Evolutionary conservation across 2,113 vertebrate genomes (phyloP), one percentile per base, ranked within the genome.

Genomic region (Suncus etruscus): DNA sequence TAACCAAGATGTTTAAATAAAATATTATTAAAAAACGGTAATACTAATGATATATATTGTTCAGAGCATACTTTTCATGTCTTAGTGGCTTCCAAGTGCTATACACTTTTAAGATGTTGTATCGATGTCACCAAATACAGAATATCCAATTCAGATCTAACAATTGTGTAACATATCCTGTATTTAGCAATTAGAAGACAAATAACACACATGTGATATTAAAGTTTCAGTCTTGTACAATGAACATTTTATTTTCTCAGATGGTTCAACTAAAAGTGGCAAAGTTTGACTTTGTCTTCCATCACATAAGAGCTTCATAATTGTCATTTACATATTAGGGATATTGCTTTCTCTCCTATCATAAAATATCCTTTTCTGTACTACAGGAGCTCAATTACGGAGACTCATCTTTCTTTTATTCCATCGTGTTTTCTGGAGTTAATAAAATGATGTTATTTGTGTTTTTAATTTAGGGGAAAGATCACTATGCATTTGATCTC

Each of bases 51-150:
- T 39, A 39, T 39, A 39, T 39, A 48, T 45, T 85, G 82, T 29
- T 82, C 63, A 73, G 10, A 58, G 16, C 29, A 72, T 66, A 3
- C 16, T 87, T 18, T 20, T 94, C 61, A 87, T 94, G n/a, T 15
- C 12, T 85, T 68, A 32, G 39, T 54, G 25, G 22, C 12, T 86
- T 29, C 68, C 79, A 82, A 87, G 8, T 48, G 15, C 8, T 11
- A 0, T 39, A 78, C 54, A 39, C 22, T 68, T 11, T 65, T 39
- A 39, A 39, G 39, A 39, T 39, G 39, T 39, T 39, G 39, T 39
- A 39, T 39, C 39, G 39, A 39, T 10, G 31, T 47, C 54, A 48
- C 11, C 24, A 31, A 70, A 91, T 5, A 82, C 45, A 24, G 10
- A 32, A 65, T 24, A 72, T 27, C n/a, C 18, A 87, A 50, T 12